Conservation (phyloP, 2,113 vertebrate genomes). For the Megaptera novaeangliae region DNA sequence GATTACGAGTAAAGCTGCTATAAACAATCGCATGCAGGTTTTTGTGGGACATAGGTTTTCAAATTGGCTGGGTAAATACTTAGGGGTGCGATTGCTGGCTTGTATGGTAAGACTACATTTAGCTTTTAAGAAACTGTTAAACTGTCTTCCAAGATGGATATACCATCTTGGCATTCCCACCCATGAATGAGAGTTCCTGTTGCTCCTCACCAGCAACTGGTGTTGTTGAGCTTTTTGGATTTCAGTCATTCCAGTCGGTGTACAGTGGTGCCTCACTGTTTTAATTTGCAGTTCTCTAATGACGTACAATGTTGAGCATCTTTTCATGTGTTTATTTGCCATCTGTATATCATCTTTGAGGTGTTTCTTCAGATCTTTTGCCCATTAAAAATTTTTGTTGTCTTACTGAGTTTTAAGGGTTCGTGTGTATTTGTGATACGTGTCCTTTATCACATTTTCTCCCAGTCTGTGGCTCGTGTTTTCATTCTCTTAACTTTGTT, state of each 20-base stretch:
- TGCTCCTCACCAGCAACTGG: not conserved
- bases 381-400: not conserved
- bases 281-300: not conserved
- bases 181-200: fast-evolving
- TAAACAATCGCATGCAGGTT: not conserved
- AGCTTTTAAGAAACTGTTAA: not conserved
- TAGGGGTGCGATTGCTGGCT: too few relatives aligned
- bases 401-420: not conserved
- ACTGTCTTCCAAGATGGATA: not conserved
- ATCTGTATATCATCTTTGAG: not conserved
- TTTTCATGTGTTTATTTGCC: not conserved
- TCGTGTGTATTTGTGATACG: not conserved
- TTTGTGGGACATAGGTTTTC: not conserved
- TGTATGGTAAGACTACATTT: too few relatives aligned
- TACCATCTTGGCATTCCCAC: fast-evolving
- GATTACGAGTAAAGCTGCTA: not conserved
- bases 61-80: not conserved
- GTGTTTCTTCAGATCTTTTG: not conserved
- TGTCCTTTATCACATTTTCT: not conserved
- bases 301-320: not conserved
- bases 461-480: not conserved
- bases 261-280: not conserved
- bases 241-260: not conserved
- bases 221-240: too few relatives aligned
- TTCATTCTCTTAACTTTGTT: not conserved